These are phyloP conservation scores for Perizoma flavofasciatum DNA, from an alignment of 2,888 invertebrate species.

Conservation along the genomic window DNA sequence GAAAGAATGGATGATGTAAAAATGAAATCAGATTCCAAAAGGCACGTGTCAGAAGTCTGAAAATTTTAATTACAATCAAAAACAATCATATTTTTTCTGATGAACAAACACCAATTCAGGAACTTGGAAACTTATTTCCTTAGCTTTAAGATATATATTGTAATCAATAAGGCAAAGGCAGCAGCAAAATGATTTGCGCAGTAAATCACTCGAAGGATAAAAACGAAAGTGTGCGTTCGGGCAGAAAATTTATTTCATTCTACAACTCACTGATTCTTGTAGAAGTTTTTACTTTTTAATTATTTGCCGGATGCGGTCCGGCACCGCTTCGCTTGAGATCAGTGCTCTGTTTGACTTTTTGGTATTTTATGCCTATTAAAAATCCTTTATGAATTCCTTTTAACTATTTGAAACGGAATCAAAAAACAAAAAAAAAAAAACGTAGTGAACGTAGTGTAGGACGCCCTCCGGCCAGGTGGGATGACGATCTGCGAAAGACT, in stretches of 20 bases:
- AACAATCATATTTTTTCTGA: background rate
- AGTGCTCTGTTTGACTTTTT: slow-evolving; percentile 58
- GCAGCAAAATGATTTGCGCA: slow-evolving; percentile 18
- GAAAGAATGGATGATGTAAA: background rate
- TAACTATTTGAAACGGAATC: too few relatives aligned
- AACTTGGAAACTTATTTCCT: slow-evolving; percentile 7
- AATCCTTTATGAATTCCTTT: slow-evolving; percentile 10
- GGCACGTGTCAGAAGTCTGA: slow-evolving; percentile 15
- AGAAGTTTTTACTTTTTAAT: slow-evolving; percentile 78
- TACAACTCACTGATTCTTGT: slow-evolving; percentile 71
- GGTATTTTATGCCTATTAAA: slow-evolving; percentile 44
- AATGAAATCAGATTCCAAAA: slow-evolving; percentile 3
- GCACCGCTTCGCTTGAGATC: slow-evolving; percentile 60
- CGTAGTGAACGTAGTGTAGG: too few relatives aligned
- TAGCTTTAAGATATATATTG: slow-evolving; percentile 16
- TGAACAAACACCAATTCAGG: background rate
- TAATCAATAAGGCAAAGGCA: slow-evolving; percentile 1
- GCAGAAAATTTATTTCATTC: slow-evolving; percentile 76
- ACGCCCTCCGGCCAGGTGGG: too few relatives aligned
- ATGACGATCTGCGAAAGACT: too few relatives aligned
- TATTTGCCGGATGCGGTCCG: slow-evolving; percentile 73
- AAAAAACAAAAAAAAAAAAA: too few relatives aligned
- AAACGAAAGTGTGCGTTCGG: slow-evolving; percentile 72
- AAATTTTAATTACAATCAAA: slow-evolving; percentile 26
- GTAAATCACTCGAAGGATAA: slow-evolving; percentile 72